phyloP scores from a whole-genome alignment of 2,888 invertebrate genomes.

The Philonicus albiceps region DNA sequence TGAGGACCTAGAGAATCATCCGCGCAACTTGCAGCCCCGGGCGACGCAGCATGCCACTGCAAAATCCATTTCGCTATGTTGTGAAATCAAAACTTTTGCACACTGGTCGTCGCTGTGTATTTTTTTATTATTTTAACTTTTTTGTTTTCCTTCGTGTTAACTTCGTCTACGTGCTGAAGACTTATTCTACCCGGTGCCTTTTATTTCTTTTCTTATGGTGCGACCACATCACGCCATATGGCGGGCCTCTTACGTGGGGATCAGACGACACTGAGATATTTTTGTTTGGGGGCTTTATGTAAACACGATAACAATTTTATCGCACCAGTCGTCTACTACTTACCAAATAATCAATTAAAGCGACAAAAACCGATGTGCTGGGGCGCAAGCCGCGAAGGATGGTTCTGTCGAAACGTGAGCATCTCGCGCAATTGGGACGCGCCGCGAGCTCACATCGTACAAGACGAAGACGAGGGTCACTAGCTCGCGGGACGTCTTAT shows the following conservation, averaged over 20 bases:
- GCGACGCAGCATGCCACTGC: background rate
- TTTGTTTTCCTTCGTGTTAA: background rate
- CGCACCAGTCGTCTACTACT: slow-evolving; percentile 6
- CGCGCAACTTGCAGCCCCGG: background rate
- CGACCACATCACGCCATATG: background rate
- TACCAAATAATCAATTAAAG: slow-evolving; percentile 26
- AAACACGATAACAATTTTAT: slow-evolving; percentile 8
- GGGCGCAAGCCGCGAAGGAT: background rate
- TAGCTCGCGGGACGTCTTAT: background rate
- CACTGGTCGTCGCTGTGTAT: background rate
- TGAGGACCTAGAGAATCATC: background rate
- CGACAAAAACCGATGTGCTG: background rate
- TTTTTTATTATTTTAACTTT: background rate
- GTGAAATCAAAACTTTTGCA: background rate
- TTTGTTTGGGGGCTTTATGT: background rate
- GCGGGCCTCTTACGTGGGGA: background rate
- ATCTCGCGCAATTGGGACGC: background rate
- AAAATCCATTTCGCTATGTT: background rate
- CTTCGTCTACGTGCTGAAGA: background rate
- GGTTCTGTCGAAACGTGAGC: background rate
- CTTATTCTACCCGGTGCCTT: background rate
- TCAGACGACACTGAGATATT: background rate
- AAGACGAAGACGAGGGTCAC: slow-evolving; percentile 4
- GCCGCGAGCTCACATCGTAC: background rate
- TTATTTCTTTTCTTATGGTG: background rate